Conservation (phyloP, 1,140 invertebrate species). For the Hestina assimilis region DNA sequence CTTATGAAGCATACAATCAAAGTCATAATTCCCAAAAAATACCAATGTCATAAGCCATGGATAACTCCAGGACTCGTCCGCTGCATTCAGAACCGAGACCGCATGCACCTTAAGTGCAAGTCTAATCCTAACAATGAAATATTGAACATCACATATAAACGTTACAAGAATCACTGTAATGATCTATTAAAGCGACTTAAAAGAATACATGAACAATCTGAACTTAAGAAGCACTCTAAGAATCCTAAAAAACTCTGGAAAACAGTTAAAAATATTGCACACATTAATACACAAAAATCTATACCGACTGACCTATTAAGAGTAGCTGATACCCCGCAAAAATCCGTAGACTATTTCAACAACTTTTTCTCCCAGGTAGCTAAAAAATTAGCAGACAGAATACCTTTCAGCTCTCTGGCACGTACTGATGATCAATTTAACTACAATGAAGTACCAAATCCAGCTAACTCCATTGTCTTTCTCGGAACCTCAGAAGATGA, state of each 20-base stretch:
- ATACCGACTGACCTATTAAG: neutral
- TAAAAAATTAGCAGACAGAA: conserved; percentile 10
- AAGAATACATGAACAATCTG: conserved; percentile 3
- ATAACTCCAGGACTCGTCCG: conserved; percentile 29
- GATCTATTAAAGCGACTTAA: conserved; percentile 14
- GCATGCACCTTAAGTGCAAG: conserved; percentile 21
- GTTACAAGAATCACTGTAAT: conserved; percentile 18
- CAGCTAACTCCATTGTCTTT: neutral
- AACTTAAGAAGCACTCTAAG: conserved; percentile 14
- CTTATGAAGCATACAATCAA: neutral
- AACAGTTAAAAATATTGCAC: neutral
- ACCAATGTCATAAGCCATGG: conserved; percentile 27
- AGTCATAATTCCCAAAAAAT: neutral
- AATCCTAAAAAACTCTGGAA: conserved; percentile 14
- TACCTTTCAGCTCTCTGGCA: neutral
- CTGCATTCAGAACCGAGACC: conserved; percentile 32
- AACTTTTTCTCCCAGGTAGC: conserved; percentile 20
- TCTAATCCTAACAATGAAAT: conserved; percentile 21
- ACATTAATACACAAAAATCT: neutral
- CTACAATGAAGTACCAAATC: neutral
- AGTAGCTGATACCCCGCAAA: neutral
- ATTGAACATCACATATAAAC: conserved; percentile 2
- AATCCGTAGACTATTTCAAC: conserved; percentile 15
- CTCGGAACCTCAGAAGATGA: conserved; percentile 6
- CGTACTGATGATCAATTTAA: neutral